Evolutionary conservation across 2,797 vertebrate species (phyloP).

Genomic region (Potorous gilbertii): DNA sequence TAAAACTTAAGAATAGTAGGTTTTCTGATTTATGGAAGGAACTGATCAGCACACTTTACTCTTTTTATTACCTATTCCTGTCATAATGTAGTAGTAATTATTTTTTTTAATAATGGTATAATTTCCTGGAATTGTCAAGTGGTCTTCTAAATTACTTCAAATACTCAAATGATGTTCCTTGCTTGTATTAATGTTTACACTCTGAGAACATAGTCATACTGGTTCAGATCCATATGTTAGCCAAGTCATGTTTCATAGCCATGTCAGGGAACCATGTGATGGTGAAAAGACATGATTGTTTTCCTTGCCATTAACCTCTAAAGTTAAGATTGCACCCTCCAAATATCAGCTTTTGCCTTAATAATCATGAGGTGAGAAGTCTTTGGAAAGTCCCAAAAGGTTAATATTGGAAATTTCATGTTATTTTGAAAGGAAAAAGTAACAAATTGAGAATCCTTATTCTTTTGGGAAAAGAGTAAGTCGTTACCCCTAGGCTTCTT

Average conservation of each 20-base stretch:
- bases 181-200: not conserved
- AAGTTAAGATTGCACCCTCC: not conserved
- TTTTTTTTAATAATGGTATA: not conserved
- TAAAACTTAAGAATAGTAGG: not conserved
- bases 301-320: not conserved
- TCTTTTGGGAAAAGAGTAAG: conserved; percentile 31
- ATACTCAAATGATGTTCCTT: not conserved
- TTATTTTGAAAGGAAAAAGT: conserved; percentile 52
- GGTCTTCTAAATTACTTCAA: not conserved
- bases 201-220: not conserved
- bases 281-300: not conserved
- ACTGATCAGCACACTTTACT: not conserved
- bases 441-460: conserved; percentile 57
- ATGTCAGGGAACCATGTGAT: not conserved
- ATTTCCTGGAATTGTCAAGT: not conserved
- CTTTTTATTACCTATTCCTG: not conserved
- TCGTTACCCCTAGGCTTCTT: not conserved
- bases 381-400: conserved; percentile 40
- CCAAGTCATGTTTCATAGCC: not conserved
- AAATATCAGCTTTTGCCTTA: not conserved
- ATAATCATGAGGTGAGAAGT: conserved; percentile 40
- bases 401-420: conserved; percentile 61
- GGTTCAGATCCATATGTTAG: not conserved
- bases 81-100: not conserved
- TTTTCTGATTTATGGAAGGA: not conserved